Evolutionary conservation across 2,797 vertebrate species (phyloP), one percentile per base, ranked within the genome.

Genomic region (Ispidina lecontei): DNA sequence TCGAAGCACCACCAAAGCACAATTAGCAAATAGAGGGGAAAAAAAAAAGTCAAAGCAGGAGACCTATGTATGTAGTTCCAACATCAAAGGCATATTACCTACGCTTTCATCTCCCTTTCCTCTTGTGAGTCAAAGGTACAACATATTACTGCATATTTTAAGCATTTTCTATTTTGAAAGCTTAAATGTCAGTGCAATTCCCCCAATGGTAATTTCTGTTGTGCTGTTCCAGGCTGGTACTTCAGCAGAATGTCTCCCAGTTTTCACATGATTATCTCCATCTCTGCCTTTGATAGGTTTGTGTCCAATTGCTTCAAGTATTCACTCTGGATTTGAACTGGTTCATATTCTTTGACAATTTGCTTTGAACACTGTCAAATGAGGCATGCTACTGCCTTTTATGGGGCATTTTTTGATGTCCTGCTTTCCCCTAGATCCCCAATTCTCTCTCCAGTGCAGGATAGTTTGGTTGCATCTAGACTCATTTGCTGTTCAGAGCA

Each of bases 91-190:
- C 87, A 23, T 80, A 83, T 80, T 91, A 91, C 69, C 62, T 37
- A 49, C 1, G 20, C 77, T 86, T 95, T 92, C 85, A 93, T 88
- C 92, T 94, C 35, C 37, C 35, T 91, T 93, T 54, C 72, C 86
- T 85, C 89, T 89, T 59, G 75, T 81, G 93, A 94, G 84, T 52
- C 81, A 87, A 91, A 91, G 63, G 75, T 80, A 91, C 33, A 89
- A 69, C 31, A 46, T 29, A 69, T 69, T 85, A 69, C 63, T 87
- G 88, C 47, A 67, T 94, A 75, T 94, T 95, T 89, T 70, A 94
- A 89, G n/a, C 26, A 52, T 77, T 94, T 94, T 83, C 62, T 87
- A 7, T 94, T 94, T 87, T 67, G 65, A 89, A 94, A 95, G 69
- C 55, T 67, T 63, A 89, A 93, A 91, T 77, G 67, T 59, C 75